A percentile compares a stretch with the other conserved stretches of the same genome.
Evolutionary conservation across 2,113 vertebrate species (phyloP).

Genomic region (Pterocles gutturalis): DNA sequence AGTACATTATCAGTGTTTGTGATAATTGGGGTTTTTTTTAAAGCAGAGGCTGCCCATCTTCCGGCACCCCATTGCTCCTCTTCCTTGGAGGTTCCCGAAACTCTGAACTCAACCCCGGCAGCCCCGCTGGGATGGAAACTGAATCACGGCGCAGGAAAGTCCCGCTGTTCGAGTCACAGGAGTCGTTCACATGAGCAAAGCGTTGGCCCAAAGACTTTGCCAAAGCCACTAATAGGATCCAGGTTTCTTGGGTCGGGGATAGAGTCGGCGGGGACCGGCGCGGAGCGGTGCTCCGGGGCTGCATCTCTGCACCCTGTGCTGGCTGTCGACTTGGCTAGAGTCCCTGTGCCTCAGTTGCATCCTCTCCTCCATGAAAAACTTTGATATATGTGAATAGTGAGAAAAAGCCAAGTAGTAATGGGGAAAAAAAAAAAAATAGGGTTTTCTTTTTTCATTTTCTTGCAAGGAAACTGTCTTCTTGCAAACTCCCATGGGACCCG

Average conservation of each 20-base stretch:
- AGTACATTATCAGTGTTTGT: rapidly evolving
- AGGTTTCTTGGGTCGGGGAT: not conserved
- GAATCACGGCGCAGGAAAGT: not conserved
- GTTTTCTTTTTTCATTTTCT: not conserved
- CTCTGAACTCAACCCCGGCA: rapidly evolving
- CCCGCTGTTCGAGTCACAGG: not conserved
- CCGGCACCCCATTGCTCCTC: rapidly evolving
- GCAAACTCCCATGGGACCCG: not conserved
- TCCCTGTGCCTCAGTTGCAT: not conserved
- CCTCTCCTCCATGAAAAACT: not conserved
- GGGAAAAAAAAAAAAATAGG: not conserved
- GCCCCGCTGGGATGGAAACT: not conserved
- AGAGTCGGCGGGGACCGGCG: not conserved
- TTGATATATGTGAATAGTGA: not conserved
- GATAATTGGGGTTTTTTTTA: not conserved
- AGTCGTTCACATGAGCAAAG: not conserved
- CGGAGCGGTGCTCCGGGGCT: rapidly evolving
- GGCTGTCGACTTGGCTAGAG: too few species aligned
- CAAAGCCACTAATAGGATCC: conserved; percentile 58
- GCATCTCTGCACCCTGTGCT: rapidly evolving
- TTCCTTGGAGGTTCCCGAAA: not conserved
- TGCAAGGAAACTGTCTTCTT: not conserved
- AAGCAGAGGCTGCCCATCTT: not conserved
- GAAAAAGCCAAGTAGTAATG: not conserved
- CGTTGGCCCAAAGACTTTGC: not conserved